Conservation (phyloP, 2,113 vertebrate genomes). For the Serilophus lunatus region DNA sequence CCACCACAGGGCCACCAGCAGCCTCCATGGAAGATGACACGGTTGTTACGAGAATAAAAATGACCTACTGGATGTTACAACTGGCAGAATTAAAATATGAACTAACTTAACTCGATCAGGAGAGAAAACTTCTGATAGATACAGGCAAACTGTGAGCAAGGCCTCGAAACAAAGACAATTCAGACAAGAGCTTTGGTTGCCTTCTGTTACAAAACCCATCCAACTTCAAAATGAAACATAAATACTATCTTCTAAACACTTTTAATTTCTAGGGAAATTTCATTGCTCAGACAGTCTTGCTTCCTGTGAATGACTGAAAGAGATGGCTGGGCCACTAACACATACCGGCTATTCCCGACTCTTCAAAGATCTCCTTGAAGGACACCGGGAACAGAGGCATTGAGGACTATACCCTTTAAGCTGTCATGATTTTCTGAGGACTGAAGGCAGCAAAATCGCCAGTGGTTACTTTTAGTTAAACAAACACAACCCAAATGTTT, state of each 20-base stretch:
- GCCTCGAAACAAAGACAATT: neutral
- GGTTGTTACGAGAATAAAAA: neutral
- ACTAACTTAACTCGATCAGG: neutral
- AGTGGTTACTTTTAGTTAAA: neutral
- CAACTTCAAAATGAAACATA: neutral
- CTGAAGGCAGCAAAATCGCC: neutral
- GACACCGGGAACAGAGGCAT: neutral
- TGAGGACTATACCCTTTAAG: neutral
- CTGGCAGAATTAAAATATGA: neutral
- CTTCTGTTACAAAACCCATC: neutral
- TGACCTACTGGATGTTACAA: rapidly evolving
- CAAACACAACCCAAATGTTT: neutral
- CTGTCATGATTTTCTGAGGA: neutral
- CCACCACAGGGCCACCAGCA: neutral
- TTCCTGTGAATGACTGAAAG: neutral
- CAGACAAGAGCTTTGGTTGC: neutral
- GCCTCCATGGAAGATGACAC: neutral
- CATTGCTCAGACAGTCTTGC: neutral
- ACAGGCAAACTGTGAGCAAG: neutral
- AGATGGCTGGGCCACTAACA: neutral
- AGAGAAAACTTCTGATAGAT: neutral
- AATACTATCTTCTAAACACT: neutral
- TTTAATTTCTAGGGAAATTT: neutral
- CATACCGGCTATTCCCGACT: neutral
- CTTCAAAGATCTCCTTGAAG: neutral